Evolutionary conservation across 2,888 invertebrate species (phyloP).

Genomic region (Parnassius glacialis): DNA sequence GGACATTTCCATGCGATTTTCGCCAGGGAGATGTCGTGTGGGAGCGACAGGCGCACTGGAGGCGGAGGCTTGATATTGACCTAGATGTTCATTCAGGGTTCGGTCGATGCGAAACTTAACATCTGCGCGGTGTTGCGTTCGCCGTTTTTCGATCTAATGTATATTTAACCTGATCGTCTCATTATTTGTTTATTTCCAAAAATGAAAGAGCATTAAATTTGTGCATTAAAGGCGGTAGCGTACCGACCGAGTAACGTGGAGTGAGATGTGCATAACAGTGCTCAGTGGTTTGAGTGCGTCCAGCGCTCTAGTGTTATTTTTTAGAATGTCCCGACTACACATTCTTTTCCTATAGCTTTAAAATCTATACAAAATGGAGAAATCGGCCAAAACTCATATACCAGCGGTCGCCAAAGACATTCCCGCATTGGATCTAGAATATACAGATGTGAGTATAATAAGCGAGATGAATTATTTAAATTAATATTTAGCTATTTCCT

Average conservation of each 20-base stretch:
- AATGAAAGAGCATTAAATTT: conserved; percentile 19
- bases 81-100: conserved; percentile 80
- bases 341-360: conserved; percentile 47
- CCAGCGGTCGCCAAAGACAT: conserved; percentile 55
- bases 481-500: background rate
- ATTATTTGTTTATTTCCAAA: conserved; percentile 49
- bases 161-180: conserved; percentile 49
- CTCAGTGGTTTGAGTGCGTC: conserved; percentile 42
- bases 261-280: conserved; percentile 57
- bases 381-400: conserved; percentile 41
- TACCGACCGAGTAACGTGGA: conserved; percentile 30
- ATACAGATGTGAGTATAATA: conserved; percentile 60
- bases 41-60: conserved; percentile 48
- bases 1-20: conserved; percentile 60
- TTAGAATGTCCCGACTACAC: conserved; percentile 45
- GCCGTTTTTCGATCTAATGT: conserved; percentile 66
- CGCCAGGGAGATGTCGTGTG: conserved; percentile 53
- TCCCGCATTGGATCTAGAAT: conserved; percentile 58
- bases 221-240: no score
- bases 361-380: conserved; percentile 33
- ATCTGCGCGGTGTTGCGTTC: conserved; percentile 79
- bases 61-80: conserved; percentile 78
- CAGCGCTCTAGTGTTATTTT: conserved; percentile 43
- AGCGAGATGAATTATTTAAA: no score
- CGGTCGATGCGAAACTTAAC: conserved; percentile 81